phyloP scores from a whole-genome alignment of 2,888 invertebrate species.

The Ditula angustiorana region DNA sequence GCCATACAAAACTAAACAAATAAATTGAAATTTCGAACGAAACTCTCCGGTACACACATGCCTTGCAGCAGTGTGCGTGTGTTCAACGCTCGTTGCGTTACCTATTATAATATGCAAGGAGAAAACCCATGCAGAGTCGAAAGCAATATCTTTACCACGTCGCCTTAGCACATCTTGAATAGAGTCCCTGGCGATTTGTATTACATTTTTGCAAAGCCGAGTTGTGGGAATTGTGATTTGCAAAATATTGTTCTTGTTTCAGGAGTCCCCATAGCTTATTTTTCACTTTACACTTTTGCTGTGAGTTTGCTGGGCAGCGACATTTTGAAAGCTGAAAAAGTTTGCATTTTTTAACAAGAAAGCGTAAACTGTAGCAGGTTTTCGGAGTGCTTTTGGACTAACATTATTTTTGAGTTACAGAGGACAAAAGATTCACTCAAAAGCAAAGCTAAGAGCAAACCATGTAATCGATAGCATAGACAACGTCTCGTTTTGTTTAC shows the following conservation, averaged over 20 bases:
- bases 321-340: not conserved
- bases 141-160: not conserved
- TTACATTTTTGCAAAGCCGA: conserved; percentile 55
- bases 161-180: not conserved
- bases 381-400: not conserved
- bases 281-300: not conserved
- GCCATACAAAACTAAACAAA: no score
- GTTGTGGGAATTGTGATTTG: conserved; percentile 49
- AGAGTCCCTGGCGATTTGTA: conserved; percentile 55
- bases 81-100: no score
- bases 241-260: conserved; percentile 32
- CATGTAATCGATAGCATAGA: not conserved
- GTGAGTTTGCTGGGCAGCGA: not conserved
- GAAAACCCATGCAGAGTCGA: no score
- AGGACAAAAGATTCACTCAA: no score
- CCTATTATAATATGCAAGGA: no score
- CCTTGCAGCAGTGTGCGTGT: no score
- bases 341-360: not conserved
- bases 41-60: no score
- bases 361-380: not conserved
- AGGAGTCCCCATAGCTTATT: conserved; percentile 18
- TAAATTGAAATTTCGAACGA: no score
- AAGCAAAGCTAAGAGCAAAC: no score
- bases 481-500: not conserved
- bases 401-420: no score